A percentile compares a stretch with the other conserved stretches of the same genome.
Evolutionary conservation across 2,113 vertebrate genomes (phyloP).

Genomic region (Hoplias malabaricus): DNA sequence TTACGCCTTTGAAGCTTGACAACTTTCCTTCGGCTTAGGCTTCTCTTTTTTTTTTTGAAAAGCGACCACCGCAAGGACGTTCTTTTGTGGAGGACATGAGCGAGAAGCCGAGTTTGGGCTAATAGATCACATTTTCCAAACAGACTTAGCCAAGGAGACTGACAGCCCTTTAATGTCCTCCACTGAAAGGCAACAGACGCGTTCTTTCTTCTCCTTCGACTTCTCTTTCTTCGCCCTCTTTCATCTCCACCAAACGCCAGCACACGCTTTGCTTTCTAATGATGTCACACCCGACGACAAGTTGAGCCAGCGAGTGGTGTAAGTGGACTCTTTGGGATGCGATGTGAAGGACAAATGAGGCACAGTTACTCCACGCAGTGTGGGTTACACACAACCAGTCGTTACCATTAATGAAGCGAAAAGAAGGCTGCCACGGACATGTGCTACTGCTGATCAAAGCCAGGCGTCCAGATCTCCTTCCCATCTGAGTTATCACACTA

Average conservation of each 20-base stretch:
- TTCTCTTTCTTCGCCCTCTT: neutral
- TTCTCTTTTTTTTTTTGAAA: too few relatives aligned
- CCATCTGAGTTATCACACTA: neutral
- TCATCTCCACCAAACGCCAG: neutral
- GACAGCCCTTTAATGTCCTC: conserved; percentile 24
- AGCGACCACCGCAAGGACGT: neutral
- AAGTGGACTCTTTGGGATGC: neutral
- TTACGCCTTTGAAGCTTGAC: conserved; percentile 25
- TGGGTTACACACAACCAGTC: neutral
- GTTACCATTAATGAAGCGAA: neutral
- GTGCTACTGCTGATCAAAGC: neutral
- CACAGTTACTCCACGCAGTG: neutral
- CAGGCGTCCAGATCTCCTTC: neutral
- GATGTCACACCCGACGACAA: neutral
- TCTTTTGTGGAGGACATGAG: neutral
- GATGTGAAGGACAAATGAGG: neutral
- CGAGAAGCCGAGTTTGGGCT: neutral
- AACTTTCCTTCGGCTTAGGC: conserved; percentile 7
- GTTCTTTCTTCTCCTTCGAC: neutral
- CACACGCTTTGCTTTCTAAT: neutral
- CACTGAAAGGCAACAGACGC: neutral
- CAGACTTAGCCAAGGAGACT: neutral
- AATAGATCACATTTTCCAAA: conserved; percentile 10
- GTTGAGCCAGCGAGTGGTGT: neutral
- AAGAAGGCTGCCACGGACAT: neutral